Percentiles rank a stretch among this genome's conserved stretches.
Evolutionary conservation across 2,113 vertebrate species (phyloP).

Genomic region (Peromyscus maniculatus): DNA sequence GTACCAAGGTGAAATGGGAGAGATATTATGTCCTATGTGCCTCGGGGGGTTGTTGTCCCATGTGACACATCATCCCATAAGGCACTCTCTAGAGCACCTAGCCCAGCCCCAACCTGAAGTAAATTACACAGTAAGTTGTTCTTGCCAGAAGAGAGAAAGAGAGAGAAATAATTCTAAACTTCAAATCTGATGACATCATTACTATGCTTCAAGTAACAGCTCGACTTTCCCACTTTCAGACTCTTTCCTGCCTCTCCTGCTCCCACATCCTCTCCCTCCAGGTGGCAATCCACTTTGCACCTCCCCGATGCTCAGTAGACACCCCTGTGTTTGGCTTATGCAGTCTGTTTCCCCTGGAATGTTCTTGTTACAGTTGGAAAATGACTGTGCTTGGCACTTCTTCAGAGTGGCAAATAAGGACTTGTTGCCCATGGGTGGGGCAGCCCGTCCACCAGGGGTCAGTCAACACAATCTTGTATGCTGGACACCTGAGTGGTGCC

Average conservation of each 20-base stretch:
- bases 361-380: background rate
- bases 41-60: background rate
- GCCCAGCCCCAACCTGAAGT: background rate
- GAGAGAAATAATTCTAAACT: conserved; percentile 4
- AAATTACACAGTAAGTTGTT: background rate
- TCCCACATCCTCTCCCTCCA: background rate
- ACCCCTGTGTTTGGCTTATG: background rate
- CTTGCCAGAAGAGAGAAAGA: background rate
- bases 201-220: background rate
- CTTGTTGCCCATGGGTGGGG: background rate
- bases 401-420: background rate
- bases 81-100: background rate
- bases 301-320: background rate
- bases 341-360: background rate
- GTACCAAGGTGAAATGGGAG: background rate
- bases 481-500: background rate
- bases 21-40: background rate
- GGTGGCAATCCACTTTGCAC: background rate
- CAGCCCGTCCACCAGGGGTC: background rate
- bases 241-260: background rate
- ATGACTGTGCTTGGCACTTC: background rate
- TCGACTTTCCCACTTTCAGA: background rate
- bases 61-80: background rate
- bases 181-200: background rate
- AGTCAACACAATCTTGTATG: background rate